Evolutionary conservation across 2,797 vertebrate genomes (phyloP).

Genomic region (Coluber constrictor): DNA sequence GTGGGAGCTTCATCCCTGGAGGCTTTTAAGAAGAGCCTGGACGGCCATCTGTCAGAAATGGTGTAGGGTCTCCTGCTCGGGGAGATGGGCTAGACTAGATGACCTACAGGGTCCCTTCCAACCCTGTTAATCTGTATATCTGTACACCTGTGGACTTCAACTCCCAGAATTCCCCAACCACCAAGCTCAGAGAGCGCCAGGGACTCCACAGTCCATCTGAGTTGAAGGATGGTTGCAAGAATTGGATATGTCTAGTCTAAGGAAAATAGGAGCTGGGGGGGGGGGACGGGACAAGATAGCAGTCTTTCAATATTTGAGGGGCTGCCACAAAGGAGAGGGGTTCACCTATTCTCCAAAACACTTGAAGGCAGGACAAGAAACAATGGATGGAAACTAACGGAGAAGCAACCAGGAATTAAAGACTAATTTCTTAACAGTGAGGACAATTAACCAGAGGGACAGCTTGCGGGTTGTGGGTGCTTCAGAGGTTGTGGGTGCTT

Average conservation of each 20-base stretch:
- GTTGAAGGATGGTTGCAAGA: no score
- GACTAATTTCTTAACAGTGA: neutral
- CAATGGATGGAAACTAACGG: neutral
- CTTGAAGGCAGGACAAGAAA: neutral
- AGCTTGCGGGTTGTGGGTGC: neutral
- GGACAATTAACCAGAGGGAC: neutral
- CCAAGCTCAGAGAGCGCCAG: neutral
- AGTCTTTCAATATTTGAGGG: neutral
- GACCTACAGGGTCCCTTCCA: no score
- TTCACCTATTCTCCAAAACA: neutral
- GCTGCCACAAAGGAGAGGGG: no score
- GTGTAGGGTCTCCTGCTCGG: no score
- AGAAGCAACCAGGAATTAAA: neutral
- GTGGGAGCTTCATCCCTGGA: no score
- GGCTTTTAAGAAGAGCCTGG: no score
- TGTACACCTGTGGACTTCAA: neutral
- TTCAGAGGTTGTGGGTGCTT: neutral
- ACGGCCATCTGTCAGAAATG: no score
- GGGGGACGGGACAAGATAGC: neutral
- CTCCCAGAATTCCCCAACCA: neutral
- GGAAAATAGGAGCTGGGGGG: no score
- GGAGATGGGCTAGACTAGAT: no score
- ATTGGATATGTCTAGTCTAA: neutral
- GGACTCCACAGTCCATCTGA: neutral
- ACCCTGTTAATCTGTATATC: no score